phyloP scores from a whole-genome alignment of 1,140 invertebrate genomes.

The Saxidomus purpurata region DNA sequence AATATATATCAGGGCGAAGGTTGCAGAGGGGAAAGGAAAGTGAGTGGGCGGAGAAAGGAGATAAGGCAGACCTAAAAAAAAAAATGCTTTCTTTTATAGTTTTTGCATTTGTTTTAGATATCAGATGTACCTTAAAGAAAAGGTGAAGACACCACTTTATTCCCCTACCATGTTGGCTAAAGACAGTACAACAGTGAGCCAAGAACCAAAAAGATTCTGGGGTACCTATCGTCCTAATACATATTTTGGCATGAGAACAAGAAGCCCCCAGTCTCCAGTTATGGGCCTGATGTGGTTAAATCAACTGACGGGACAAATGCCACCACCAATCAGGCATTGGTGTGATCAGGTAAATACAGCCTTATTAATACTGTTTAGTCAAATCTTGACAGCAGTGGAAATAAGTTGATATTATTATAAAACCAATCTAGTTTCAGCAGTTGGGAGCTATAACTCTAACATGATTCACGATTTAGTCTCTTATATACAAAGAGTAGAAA shows the following conservation, averaged over 20 bases:
- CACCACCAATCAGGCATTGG: conserved; percentile 92
- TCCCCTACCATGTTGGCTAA: conserved; percentile 91
- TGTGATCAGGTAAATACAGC: conserved; percentile 91
- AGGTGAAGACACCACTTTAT: conserved; percentile 95
- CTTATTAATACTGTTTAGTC: too few relatives aligned
- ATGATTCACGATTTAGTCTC: too few relatives aligned
- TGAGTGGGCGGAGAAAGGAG: too few relatives aligned
- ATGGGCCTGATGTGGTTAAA: conserved; percentile 99
- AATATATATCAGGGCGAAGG: too few relatives aligned
- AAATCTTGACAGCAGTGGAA: too few relatives aligned
- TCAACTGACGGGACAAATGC: conserved; percentile 84
- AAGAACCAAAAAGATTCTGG: conserved; percentile 95
- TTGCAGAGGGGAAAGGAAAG: too few relatives aligned
- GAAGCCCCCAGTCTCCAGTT: conserved; percentile 94
- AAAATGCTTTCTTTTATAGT: too few relatives aligned
- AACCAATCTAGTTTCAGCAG: too few relatives aligned
- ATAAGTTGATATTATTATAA: too few relatives aligned
- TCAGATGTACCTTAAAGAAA: conserved; percentile 94
- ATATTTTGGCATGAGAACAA: conserved; percentile 94
- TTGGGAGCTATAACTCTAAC: too few relatives aligned
- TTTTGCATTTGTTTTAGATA: conserved; percentile 89
- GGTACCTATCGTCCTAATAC: conserved; percentile 95
- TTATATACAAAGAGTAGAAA: too few relatives aligned
- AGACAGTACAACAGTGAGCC: conserved; percentile 88
- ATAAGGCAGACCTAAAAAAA: too few relatives aligned